Percentiles rank a stretch among this genome's conserved stretches.
phyloP scores from a whole-genome alignment of 1,140 invertebrate genomes.

The Aricia agestis region DNA sequence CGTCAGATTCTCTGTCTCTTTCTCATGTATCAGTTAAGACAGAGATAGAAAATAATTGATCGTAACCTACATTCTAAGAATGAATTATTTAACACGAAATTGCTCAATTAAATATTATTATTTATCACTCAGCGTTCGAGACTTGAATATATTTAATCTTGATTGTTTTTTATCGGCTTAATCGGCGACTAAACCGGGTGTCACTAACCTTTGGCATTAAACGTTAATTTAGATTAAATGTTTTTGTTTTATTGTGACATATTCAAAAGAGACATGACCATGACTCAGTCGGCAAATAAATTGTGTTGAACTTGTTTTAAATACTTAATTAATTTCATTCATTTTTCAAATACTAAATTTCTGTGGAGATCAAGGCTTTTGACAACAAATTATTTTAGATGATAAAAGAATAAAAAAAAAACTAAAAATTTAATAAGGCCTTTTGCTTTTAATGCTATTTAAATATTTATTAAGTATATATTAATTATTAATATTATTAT shows the following conservation, averaged over 20 bases:
- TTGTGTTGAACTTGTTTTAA: background rate
- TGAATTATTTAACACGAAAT: conserved; percentile 5
- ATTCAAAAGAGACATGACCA: background rate
- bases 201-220: conserved; percentile 1
- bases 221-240: background rate
- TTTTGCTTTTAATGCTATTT: no score
- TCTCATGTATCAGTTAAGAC: background rate
- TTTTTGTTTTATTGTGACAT: background rate
- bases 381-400: no score
- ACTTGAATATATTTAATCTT: background rate
- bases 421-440: no score
- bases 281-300: background rate
- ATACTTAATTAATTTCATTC: no score
- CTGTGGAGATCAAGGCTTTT: no score
- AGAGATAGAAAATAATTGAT: background rate
- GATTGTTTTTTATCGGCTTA: background rate
- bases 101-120: conserved; percentile 2
- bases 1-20: background rate
- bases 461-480: no score
- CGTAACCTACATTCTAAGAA: conserved; percentile 5
- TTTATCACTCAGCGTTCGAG: background rate
- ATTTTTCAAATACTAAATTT: no score
- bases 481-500: no score
- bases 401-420: no score
- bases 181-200: background rate